phyloP scores from a whole-genome alignment of 1,140 invertebrate genomes.

The Brachionus paranguensis region DNA sequence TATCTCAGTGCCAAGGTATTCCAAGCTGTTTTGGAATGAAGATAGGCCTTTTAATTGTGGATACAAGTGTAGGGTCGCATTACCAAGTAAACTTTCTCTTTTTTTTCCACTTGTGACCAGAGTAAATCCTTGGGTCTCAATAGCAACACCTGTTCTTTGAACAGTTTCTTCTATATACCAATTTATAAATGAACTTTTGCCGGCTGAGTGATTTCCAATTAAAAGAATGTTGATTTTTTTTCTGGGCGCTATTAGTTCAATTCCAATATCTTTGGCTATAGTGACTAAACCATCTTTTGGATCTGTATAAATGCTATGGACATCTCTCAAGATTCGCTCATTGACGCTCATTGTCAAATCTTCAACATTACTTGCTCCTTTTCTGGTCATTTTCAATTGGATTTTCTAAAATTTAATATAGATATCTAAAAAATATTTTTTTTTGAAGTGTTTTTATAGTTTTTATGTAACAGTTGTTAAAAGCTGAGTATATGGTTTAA shows the following conservation, averaged over 20 bases:
- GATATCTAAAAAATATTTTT: too few species aligned
- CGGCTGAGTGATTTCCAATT: constrained; percentile 64
- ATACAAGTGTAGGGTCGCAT: constrained; percentile 61
- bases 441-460: neutral
- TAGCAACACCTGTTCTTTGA: constrained; percentile 62
- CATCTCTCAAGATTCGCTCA: constrained; percentile 60
- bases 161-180: constrained; percentile 65
- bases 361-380: constrained; percentile 55
- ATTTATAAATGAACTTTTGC: constrained; percentile 64
- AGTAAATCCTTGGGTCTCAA: constrained; percentile 63
- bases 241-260: constrained; percentile 57
- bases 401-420: neutral
- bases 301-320: constrained; percentile 60
- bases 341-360: constrained; percentile 58
- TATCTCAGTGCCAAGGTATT: constrained; percentile 62
- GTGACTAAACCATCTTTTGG: constrained; percentile 56
- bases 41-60: constrained; percentile 49
- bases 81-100: constrained; percentile 61
- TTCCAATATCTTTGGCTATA: constrained; percentile 27
- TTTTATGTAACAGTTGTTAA: too few species aligned
- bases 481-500: neutral
- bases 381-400: constrained; percentile 42
- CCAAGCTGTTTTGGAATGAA: constrained; percentile 46
- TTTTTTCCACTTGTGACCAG: constrained; percentile 62
- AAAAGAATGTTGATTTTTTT: constrained; percentile 62